A percentile compares a stretch with the other conserved stretches of the same genome.
Evolutionary conservation across 2,797 vertebrate species (phyloP).

Genomic region (Cynodonichthys magdalenae): DNA sequence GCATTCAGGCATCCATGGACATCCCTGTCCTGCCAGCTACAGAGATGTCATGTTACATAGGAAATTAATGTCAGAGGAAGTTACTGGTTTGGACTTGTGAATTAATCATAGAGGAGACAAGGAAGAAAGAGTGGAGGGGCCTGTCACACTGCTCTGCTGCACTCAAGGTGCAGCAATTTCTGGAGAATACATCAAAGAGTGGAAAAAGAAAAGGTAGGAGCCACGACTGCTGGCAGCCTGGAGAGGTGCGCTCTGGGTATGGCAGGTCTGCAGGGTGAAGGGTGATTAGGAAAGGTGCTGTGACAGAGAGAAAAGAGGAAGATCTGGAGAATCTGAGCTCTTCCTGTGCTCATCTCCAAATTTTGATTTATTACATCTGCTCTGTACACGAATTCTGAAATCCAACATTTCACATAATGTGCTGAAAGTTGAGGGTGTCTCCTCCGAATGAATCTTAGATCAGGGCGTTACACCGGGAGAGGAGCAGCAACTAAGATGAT

Average conservation of each 20-base stretch:
- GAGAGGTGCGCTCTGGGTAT: slow-evolving; percentile 50
- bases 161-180: slow-evolving; percentile 50
- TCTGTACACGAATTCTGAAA: slow-evolving; percentile 56
- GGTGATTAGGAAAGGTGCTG: slow-evolving; percentile 65
- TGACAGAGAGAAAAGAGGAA: slow-evolving; percentile 48
- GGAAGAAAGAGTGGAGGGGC: slow-evolving; percentile 60
- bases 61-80: slow-evolving; percentile 85
- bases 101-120: slow-evolving; percentile 80
- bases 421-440: slow-evolving; percentile 46
- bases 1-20: slow-evolving; percentile 76
- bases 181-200: slow-evolving; percentile 68
- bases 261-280: slow-evolving; percentile 70
- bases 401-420: slow-evolving; percentile 57
- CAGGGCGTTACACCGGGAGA: slow-evolving; percentile 56
- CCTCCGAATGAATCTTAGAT: slow-evolving; percentile 53
- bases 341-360: slow-evolving; percentile 52
- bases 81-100: slow-evolving; percentile 80
- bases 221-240: slow-evolving; percentile 45
- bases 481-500: slow-evolving; percentile 36
- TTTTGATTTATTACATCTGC: slow-evolving; percentile 61
- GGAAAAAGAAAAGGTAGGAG: slow-evolving; percentile 34
- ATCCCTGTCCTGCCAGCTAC: slow-evolving; percentile 54
- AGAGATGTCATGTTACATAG: slow-evolving; percentile 78
- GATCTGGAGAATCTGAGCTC: slow-evolving; percentile 43
- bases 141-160: slow-evolving; percentile 47